Evolutionary conservation across 2,888 invertebrate species (phyloP), one percentile per base, ranked within the genome.

Genomic region (Oscheius sp.): DNA sequence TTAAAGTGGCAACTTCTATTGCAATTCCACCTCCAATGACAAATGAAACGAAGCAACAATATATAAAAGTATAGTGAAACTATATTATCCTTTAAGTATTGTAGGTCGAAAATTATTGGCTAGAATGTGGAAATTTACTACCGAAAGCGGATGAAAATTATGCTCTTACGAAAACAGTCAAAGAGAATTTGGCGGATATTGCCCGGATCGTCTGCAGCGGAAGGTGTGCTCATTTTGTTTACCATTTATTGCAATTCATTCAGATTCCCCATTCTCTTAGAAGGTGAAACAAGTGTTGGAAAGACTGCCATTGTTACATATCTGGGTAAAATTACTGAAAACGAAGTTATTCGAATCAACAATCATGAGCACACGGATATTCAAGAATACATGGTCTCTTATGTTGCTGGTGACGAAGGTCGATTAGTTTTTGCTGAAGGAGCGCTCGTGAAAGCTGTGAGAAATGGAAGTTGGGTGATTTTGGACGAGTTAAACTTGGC

Each of bases 321-420:
- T 90, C 92, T 99, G 78, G 97, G 98, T 0, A 92, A 93, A 88
- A 92, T 93, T 0, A 94, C 95, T 43, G 99, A 99, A 13, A 96
- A 98, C 89, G 92, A 92, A 71, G 96, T 97, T 86, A 92, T 96
- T 1, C 91, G 99, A 79, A 96, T 99, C 84, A 99, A 99, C 89
- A 99, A 99, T 89, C 99, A 99, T 87, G 98, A 99, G 89, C 98
- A 99, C 89, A 99, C 99, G 0, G 99, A 99, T 89, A 90, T 99
- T 1, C 87, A 88, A 70, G 85, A 83, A 98, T 99, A 99, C 87
- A 93, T 99, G 72, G 99, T 99, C 0, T 94, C 94, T 7, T 99
- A 99, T 88, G 93, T 93, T 0, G 93, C 94, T 0, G 94, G 96
- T 89, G 90, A 92, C 0, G 92, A 90, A 52, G 98, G 98, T 0